phyloP scores from a whole-genome alignment of 2,888 invertebrate species.

The Thecophora atra region DNA sequence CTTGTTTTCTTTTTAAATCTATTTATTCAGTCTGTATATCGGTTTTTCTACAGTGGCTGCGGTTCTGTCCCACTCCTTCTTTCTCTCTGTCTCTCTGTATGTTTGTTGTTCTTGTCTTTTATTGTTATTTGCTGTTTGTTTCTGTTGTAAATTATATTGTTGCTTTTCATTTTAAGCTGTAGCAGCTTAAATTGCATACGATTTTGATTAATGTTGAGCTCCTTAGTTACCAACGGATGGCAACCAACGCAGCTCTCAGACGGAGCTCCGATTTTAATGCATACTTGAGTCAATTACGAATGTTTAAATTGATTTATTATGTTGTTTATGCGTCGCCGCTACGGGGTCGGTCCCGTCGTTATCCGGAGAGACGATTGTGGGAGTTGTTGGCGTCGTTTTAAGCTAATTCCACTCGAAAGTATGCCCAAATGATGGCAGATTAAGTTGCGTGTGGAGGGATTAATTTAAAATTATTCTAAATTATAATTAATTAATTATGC shows the following conservation, averaged over 20 bases:
- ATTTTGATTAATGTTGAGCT: constrained; percentile 16
- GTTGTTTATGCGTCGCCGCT: background rate
- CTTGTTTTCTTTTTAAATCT: background rate
- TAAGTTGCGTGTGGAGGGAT: too few relatives aligned
- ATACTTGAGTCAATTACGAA: constrained; percentile 15
- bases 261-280: constrained; percentile 10
- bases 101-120: background rate
- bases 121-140: background rate
- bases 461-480: too few relatives aligned
- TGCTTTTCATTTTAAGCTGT: too few relatives aligned
- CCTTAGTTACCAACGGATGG: background rate
- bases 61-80: background rate
- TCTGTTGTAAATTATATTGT: too few relatives aligned
- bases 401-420: too few relatives aligned
- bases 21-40: background rate
- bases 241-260: background rate
- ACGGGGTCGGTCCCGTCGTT: background rate
- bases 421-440: too few relatives aligned
- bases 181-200: too few relatives aligned
- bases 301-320: constrained; percentile 22
- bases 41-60: too few relatives aligned
- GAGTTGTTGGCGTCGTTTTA: too few relatives aligned
- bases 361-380: too few relatives aligned
- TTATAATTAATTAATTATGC: too few relatives aligned
- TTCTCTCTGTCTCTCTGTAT: background rate